Evolutionary conservation across 2,888 invertebrate species (phyloP), one percentile per base, ranked within the genome.

Genomic region (Ernsta delagoae): DNA sequence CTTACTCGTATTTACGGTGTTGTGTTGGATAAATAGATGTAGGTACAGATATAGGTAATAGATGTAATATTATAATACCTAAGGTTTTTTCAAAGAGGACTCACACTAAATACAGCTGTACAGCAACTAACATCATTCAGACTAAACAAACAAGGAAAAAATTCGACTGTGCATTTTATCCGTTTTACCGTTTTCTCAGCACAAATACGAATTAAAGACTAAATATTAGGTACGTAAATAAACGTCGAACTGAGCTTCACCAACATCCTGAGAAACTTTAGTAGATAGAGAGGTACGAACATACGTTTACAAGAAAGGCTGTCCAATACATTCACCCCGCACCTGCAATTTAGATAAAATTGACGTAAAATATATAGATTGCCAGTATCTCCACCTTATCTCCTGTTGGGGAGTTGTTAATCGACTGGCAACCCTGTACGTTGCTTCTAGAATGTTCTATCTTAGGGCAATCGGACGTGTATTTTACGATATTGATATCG

Each of bases 341-440:
- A 71, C 76, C 71, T 74, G 76, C 76, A 77, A 77, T 77, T 77
- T 76, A 77, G 77, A 77, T 77, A 77, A 77, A 76, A 76, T 73
- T 75, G 76, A 77, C 77, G 74, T 77, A 75, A 77, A 75, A 77
- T 77, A 76, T 77, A 74, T 75, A 74, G 75, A 76, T 76, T 77
- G 75, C 74, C 65, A 73, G 75, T 77, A 75, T 76, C 76, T 77
- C 74, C 73, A 63, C 70, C 72, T 75, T 72, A 74, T 76, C 74
- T 75, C 59, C 50, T 57, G 57, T 59, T 57, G 62, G 59, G 60
- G 63, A 69, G 69, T 69, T 69, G 69, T 69, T 69, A 69, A 69
- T 69, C 69, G 69, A 62, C 57, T 61, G 68, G 72, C 73, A 73
- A 75, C 72, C 74, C 75, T 75, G 71, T 72, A 64, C 71, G 70